A percentile compares a stretch with the other conserved stretches of the same genome.
These are phyloP conservation scores for Phylloscopus trochilus DNA, from an alignment of 2,113 vertebrate species.

Conservation along the genomic window DNA sequence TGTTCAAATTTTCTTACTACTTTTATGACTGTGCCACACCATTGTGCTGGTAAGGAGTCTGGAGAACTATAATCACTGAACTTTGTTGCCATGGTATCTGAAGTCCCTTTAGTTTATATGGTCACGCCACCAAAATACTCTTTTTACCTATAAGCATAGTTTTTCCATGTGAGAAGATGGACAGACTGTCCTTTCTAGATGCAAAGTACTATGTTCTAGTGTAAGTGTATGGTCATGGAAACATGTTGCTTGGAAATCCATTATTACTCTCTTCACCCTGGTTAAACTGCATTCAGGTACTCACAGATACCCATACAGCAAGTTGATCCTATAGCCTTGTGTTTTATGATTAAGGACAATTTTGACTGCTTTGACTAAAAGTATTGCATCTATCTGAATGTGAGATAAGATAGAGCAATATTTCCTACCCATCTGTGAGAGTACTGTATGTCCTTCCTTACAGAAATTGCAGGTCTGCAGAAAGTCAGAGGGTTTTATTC, in stretches of 20 bases:
- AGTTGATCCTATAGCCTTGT: background rate
- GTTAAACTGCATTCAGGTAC: background rate
- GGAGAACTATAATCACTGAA: background rate
- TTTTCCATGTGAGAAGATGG: background rate
- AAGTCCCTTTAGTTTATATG: background rate
- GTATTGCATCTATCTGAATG: background rate
- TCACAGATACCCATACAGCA: background rate
- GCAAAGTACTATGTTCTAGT: background rate
- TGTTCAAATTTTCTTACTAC: background rate
- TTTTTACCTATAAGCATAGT: background rate
- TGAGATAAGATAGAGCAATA: background rate
- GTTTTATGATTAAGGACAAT: background rate
- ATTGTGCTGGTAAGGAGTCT: background rate
- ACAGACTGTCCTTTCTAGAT: background rate
- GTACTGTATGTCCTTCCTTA: background rate
- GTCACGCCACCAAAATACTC: background rate
- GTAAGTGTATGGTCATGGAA: background rate
- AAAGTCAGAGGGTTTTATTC: background rate
- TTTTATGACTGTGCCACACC: constrained; percentile 11
- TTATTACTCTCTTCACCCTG: background rate
- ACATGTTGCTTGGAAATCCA: background rate
- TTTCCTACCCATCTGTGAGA: background rate
- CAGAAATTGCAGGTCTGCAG: background rate
- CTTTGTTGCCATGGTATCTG: background rate
- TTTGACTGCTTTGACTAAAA: background rate